Base-by-base conservation (phyloP, 2,888 invertebrate genomes). In the Papilio gigon region DNA sequence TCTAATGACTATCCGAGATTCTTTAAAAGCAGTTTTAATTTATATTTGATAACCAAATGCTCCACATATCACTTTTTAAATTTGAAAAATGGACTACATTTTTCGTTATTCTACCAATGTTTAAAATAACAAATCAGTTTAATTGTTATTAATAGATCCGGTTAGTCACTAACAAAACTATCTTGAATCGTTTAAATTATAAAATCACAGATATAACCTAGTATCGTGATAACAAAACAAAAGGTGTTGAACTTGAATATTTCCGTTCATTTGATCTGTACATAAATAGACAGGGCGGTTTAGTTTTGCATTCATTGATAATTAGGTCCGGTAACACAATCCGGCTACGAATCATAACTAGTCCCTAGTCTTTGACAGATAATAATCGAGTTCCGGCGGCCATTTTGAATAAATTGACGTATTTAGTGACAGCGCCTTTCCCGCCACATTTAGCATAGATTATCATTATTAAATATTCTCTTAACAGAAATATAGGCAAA, bases 331-430 rank as follows among this genome's bases (percentile, higher is more conserved):
- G 65, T 59, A 73, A 66, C 68, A 72, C 71, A 70, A 73, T 73
- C 65, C 33, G 53, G 64, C 25, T 68, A 53, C 62, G 50, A 66
- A 69, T 67, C 68, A 71, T 73, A 72, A 71, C 68, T 65, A 60
- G 72, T 70, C 65, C 65, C 67, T 67, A 40, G 53, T 73, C 71
- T 72, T 73, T 70, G 56, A 40, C 59, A 62, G 65, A 67, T 59
- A 68, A 50, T 40, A 72, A 72, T 72, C 72, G 62, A 64, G 75
- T 74, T 73, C 67, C 62, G 71, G 47, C 65, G 44, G 71, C 70
- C 70, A 75, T 74, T 73, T 72, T 68, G 75, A 67, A 77, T 77
- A 75, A 77, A 74, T 73, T 76, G 71, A 69, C 71, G 72, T 64
- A 71, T 59, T 64, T 60, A 71, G 69, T 69, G 66, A 68, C 60